phyloP scores from a whole-genome alignment of 2,797 vertebrate genomes.

The Takifugu rubripes region DNA sequence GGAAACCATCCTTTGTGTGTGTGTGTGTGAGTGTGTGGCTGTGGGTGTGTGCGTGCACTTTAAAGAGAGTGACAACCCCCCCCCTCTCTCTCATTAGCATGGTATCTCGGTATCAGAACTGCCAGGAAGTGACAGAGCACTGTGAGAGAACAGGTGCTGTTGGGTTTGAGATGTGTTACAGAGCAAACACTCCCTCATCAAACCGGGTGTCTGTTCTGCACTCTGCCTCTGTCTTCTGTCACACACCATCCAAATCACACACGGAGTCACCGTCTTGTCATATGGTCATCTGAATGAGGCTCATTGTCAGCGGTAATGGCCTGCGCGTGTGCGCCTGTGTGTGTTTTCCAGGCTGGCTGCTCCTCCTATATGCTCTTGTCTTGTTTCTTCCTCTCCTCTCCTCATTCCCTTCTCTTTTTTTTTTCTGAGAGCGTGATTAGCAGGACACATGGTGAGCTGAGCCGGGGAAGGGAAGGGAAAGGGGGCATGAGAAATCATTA shows the following conservation, averaged over 20 bases:
- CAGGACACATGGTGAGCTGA: constrained; percentile 78
- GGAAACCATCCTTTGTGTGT: constrained; percentile 44
- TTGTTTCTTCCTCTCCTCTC: constrained; percentile 9
- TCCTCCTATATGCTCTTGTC: constrained; percentile 60
- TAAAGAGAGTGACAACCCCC: constrained; percentile 72
- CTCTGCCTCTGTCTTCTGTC: constrained; percentile 79
- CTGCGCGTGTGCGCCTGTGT: constrained; percentile 24
- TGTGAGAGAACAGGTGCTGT: constrained; percentile 78
- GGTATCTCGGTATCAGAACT: constrained; percentile 77
- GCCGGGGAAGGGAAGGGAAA: constrained; percentile 72
- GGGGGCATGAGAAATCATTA: constrained; percentile 79
- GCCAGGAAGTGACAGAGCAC: constrained; percentile 78
- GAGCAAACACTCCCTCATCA: constrained; percentile 78
- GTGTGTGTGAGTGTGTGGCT: constrained; percentile 45
- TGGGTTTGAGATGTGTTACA: constrained; percentile 75
- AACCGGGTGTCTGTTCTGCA: constrained; percentile 77
- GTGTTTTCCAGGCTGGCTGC: constrained; percentile 59
- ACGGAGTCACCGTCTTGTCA: constrained; percentile 74
- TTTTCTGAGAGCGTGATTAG: constrained; percentile 75
- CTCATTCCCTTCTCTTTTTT: constrained; percentile 37
- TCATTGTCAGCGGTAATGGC: constrained; percentile 62
- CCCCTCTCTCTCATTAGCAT: constrained; percentile 78
- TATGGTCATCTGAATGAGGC: constrained; percentile 74
- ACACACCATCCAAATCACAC: constrained; percentile 75
- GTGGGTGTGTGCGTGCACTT: constrained; percentile 41